Conservation (phyloP, 1,140 invertebrate species). For the Procambarus virginalis region DNA sequence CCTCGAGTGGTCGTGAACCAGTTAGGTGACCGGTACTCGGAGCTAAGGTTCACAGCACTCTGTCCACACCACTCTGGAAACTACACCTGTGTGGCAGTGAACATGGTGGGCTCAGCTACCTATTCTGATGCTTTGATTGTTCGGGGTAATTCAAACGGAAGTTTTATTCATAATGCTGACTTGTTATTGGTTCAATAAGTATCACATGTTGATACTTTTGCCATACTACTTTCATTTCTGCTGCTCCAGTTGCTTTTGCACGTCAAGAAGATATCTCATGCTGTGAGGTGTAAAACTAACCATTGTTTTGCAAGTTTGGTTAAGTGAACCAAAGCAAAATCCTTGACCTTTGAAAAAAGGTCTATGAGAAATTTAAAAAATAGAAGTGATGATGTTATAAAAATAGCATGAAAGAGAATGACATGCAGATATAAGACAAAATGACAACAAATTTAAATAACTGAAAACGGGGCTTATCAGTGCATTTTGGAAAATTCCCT, state of each 20-base stretch:
- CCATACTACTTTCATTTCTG: constrained; percentile 16
- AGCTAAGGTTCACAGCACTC: constrained; percentile 59
- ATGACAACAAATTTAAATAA: constrained; percentile 9
- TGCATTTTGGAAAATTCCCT: constrained; percentile 34
- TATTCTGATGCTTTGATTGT: constrained; percentile 52
- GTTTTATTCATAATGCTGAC: constrained; percentile 12
- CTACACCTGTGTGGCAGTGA: constrained; percentile 76
- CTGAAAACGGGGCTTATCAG: constrained; percentile 9
- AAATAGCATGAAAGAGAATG: constrained; percentile 50
- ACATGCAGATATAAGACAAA: constrained; percentile 7
- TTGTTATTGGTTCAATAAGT: constrained; percentile 7
- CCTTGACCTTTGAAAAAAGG: background rate
- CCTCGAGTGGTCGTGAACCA: constrained; percentile 59
- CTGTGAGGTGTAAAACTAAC: constrained; percentile 10
- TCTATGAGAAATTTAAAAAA: constrained; percentile 5
- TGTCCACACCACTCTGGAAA: constrained; percentile 73
- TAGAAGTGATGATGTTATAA: constrained; percentile 5
- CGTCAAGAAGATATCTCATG: constrained; percentile 26
- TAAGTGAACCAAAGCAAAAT: constrained; percentile 7
- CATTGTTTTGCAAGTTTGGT: constrained; percentile 25
- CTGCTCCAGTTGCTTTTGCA: constrained; percentile 44
- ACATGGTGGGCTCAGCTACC: constrained; percentile 51
- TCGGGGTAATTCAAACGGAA: constrained; percentile 43
- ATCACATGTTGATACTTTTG: constrained; percentile 10
- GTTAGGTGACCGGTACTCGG: constrained; percentile 64